Percentiles rank a stretch among this genome's conserved stretches.
Conservation (phyloP, 2,888 invertebrate genomes). For the Anorthoa munda region DNA sequence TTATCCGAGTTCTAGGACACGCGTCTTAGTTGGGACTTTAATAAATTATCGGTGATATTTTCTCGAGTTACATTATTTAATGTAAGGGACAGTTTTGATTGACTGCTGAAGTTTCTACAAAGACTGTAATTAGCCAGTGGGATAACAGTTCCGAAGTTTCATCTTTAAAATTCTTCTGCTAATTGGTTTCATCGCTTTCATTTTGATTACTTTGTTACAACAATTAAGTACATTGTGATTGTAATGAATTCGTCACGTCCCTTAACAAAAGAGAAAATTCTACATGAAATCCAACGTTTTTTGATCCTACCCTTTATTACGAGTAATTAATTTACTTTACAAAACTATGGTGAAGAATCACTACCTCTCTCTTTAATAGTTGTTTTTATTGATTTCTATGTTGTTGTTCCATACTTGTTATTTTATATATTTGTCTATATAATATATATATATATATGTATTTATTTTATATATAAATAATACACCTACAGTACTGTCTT, state of each 20-base stretch:
- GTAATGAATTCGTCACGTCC: conserved; percentile 10
- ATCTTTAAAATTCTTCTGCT: conserved; percentile 39
- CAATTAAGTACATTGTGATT: conserved; percentile 13
- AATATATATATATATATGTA: too few relatives aligned
- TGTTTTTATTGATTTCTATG: too few relatives aligned
- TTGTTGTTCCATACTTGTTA: too few relatives aligned
- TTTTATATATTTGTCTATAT: too few relatives aligned
- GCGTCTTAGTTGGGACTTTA: conserved; percentile 75
- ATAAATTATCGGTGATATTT: conserved; percentile 80
- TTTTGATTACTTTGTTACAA: conserved; percentile 15
- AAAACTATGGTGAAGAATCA: too few relatives aligned
- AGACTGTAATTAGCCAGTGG: conserved; percentile 52
- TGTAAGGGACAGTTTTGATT: conserved; percentile 69
- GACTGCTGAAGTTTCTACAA: conserved; percentile 64
- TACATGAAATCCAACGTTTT: background rate
- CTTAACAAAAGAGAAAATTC: background rate
- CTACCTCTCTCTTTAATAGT: too few relatives aligned
- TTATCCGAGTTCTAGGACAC: conserved; percentile 74
- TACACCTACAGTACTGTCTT: too few relatives aligned
- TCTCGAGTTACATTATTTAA: conserved; percentile 72
- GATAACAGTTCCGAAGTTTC: conserved; percentile 40
- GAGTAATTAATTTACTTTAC: conserved; percentile 9
- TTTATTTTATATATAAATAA: too few relatives aligned
- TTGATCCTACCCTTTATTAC: background rate
- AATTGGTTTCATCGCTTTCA: conserved; percentile 42